Evolutionary conservation across 2,888 invertebrate species (phyloP).

Genomic region (Rhodophaea formosa): DNA sequence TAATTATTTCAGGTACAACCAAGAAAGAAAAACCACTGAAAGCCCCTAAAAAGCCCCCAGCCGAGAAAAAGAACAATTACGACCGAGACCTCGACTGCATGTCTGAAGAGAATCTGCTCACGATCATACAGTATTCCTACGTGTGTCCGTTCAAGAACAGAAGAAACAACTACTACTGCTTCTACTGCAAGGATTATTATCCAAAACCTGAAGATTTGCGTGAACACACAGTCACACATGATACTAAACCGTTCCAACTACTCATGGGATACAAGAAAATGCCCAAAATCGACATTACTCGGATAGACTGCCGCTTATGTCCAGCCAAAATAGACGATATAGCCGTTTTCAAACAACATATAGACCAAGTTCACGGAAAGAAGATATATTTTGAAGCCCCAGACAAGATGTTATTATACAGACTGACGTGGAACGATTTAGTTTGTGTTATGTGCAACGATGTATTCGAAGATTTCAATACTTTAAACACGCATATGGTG

Average conservation of each 20-base stretch:
- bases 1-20: slow-evolving; percentile 39
- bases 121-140: slow-evolving; percentile 68
- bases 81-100: slow-evolving; percentile 70
- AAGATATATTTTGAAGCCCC: slow-evolving; percentile 72
- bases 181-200: slow-evolving; percentile 72
- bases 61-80: slow-evolving; percentile 62
- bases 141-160: slow-evolving; percentile 72
- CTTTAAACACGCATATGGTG: slow-evolving; percentile 68
- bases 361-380: slow-evolving; percentile 62
- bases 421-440: slow-evolving; percentile 67
- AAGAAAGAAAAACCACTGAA: slow-evolving; percentile 40
- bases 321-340: slow-evolving; percentile 59
- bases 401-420: slow-evolving; percentile 63
- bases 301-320: slow-evolving; percentile 68
- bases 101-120: slow-evolving; percentile 69
- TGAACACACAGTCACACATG: slow-evolving; percentile 65
- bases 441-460: slow-evolving; percentile 69
- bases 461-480: slow-evolving; percentile 71
- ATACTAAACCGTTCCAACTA: slow-evolving; percentile 68
- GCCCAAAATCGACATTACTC: slow-evolving; percentile 69
- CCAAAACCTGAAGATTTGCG: slow-evolving; percentile 69
- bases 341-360: slow-evolving; percentile 60
- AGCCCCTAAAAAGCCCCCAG: slow-evolving; percentile 46
- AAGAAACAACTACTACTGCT: slow-evolving; percentile 71
- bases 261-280: slow-evolving; percentile 72